Evolutionary conservation across 2,888 invertebrate genomes (phyloP).

Genomic region (Phrixothrix hirtus): DNA sequence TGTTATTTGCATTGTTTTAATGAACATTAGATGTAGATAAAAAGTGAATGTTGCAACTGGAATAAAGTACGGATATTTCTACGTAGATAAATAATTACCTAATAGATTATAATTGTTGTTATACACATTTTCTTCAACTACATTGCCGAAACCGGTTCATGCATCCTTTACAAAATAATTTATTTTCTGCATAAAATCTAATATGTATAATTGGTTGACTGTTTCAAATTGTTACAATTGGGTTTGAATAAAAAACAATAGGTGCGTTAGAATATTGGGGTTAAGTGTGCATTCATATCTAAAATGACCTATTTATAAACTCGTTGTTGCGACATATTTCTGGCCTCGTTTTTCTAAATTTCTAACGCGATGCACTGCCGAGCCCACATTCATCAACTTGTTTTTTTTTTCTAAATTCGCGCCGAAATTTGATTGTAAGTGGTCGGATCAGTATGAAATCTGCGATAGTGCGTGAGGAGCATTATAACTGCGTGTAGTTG

Average conservation of each 20-base stretch:
- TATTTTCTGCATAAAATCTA: too few species aligned
- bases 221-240: too few species aligned
- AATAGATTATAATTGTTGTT: too few species aligned
- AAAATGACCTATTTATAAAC: constrained; percentile 40
- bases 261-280: constrained; percentile 38
- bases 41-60: too few species aligned
- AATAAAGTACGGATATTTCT: too few species aligned
- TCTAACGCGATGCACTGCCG: constrained; percentile 15
- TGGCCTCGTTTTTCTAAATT: constrained; percentile 26
- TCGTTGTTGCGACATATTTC: constrained; percentile 23
- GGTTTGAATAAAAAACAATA: neutral
- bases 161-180: too few species aligned
- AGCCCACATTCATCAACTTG: constrained; percentile 6
- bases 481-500: constrained; percentile 27
- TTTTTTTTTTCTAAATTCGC: constrained; percentile 25
- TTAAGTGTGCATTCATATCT: constrained; percentile 44
- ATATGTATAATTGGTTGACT: too few species aligned
- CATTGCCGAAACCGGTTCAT: too few species aligned
- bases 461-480: constrained; percentile 31
- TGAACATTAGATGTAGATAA: too few species aligned
- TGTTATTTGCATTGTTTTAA: too few species aligned
- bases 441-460: constrained; percentile 26
- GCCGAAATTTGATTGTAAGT: constrained; percentile 20
- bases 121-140: too few species aligned
- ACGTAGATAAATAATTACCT: too few species aligned